Base-by-base conservation (phyloP, 1,140 invertebrate species). In the Lordiphosa stackelbergi region DNA sequence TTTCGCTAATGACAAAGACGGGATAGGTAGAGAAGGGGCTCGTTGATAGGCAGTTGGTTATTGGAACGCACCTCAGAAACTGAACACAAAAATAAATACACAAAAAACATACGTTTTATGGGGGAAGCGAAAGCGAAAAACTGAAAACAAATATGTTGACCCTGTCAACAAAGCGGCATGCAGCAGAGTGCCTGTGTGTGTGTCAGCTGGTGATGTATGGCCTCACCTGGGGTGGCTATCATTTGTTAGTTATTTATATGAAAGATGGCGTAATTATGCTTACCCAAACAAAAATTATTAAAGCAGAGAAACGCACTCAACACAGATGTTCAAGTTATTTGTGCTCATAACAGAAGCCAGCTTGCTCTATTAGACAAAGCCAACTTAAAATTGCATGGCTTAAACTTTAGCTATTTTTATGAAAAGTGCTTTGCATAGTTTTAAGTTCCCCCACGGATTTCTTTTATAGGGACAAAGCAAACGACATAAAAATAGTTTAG, bases 1-100 rank as follows among this genome's bases (percentile, higher is more conserved):
- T 66, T 66, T 66, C 64, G 63, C 63, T 66, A 66, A 66, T 66
- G 64, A 66, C 54, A 38, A 19, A 22, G 34, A 9, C 45, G 45
- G 19, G 19, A 19, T 35, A 7, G 4, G 11, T 8, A 12, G 12
- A 13, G 6, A 28, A 12, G 10, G 34, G 22, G 42, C n/a, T 13
- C 2, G 28, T 31, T 31, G 28, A 31, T 31, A 28, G 40, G 9
- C 31, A 31, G 22, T 37, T 58, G 47, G 63, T 52, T 57, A 46
- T 31, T 46, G 31, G 31, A 28, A 46, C 24, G 22, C 22, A 24
- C 22, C 22, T 45, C 42, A 45, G 24, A 10, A 10, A 10, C 12
- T 31, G 42, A 45, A 43, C n/a, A 22, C n/a, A 45, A 28, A 46
- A 31, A 34, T 28, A 34, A 46, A 46, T 46, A 12, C 11, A 46